phyloP scores from a whole-genome alignment of 2,888 invertebrate species.

The Hipparchia semele region DNA sequence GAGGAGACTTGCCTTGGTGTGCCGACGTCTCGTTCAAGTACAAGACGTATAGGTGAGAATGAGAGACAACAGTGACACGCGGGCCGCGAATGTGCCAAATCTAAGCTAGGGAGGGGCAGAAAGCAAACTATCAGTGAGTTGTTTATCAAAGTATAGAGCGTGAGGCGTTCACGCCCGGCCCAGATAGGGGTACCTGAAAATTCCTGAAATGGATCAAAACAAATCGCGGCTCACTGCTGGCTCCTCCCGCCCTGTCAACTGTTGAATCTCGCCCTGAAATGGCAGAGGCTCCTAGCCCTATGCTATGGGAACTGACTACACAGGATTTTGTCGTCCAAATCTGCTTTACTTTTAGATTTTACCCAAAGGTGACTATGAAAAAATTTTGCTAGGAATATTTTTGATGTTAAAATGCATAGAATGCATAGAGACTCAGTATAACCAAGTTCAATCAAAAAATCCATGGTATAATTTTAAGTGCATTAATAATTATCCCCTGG shows the following conservation, averaged over 20 bases:
- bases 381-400: slow-evolving; percentile 3
- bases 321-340: slow-evolving; percentile 11
- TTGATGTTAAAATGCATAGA: slow-evolving; percentile 7
- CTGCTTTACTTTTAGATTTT: slow-evolving; percentile 2
- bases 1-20: slow-evolving; percentile 82
- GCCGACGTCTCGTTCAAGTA: slow-evolving; percentile 83
- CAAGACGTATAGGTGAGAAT: slow-evolving; percentile 83
- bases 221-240: slow-evolving; percentile 77
- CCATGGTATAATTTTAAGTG: slow-evolving; percentile 2
- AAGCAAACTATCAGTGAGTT: slow-evolving; percentile 83
- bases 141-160: slow-evolving; percentile 69
- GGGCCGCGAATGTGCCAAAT: slow-evolving; percentile 84
- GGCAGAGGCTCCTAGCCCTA: slow-evolving; percentile 63
- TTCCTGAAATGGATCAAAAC: slow-evolving; percentile 81
- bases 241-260: slow-evolving; percentile 81
- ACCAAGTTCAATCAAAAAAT: slow-evolving; percentile 19
- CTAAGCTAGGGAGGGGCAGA: slow-evolving; percentile 84
- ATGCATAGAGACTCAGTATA: slow-evolving; percentile 7
- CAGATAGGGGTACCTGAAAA: slow-evolving; percentile 77
- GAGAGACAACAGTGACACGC: slow-evolving; percentile 84
- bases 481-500: slow-evolving; percentile 7
- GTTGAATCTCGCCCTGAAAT: slow-evolving; percentile 82
- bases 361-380: slow-evolving; percentile 12
- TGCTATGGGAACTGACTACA: slow-evolving; percentile 62
- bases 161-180: slow-evolving; percentile 71